Percentiles rank a stretch among this genome's conserved stretches.
phyloP scores from a whole-genome alignment of 2,113 vertebrate species.

The Oncorhynchus gorbuscha region DNA sequence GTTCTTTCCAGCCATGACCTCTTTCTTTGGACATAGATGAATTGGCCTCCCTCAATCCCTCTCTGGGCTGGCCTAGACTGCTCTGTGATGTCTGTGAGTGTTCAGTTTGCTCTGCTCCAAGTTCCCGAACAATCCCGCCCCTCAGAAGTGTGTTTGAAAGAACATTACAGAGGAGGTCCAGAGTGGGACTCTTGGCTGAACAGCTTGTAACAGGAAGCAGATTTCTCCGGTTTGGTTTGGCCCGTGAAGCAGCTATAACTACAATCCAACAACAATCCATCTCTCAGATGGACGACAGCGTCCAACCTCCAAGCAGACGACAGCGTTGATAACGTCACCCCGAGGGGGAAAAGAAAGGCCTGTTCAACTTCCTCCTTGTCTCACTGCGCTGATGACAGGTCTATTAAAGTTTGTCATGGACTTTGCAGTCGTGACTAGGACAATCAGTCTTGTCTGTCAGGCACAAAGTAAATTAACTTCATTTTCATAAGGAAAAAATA shows the following conservation, averaged over 20 bases:
- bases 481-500: no score
- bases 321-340: conserved; percentile 13
- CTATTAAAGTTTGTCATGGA: no score
- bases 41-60: neutral
- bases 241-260: neutral
- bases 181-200: conserved; percentile 49
- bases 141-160: conserved; percentile 30
- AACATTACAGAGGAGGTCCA: conserved; percentile 39
- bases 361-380: no score
- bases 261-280: neutral
- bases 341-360: neutral
- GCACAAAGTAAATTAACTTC: no score
- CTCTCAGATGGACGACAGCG: neutral
- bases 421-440: no score
- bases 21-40: neutral
- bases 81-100: conserved; percentile 26
- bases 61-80: neutral
- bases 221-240: conserved; percentile 34
- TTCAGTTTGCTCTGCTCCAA: conserved; percentile 6
- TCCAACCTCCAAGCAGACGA: conserved; percentile 12
- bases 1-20: no score
- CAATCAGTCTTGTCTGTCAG: no score
- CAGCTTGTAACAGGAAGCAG: conserved; percentile 44
- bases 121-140: conserved; percentile 22
- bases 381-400: no score